Conservation (phyloP, 2,888 invertebrate genomes). For the Odontocerum albicorne region DNA sequence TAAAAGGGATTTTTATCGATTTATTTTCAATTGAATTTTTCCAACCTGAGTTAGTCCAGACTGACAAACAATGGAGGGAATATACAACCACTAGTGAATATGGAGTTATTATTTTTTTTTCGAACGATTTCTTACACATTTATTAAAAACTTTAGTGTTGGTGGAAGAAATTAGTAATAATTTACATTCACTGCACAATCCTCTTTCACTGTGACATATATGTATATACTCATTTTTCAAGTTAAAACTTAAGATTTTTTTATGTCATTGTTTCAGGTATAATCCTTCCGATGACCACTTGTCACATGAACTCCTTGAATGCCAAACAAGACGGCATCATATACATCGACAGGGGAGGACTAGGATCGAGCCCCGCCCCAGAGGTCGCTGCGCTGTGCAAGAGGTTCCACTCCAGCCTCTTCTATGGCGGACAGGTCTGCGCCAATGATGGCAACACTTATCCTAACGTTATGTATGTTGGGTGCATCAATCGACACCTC, state of each 20-base stretch:
- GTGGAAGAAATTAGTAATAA: no score
- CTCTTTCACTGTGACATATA: no score
- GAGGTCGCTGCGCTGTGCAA: conserved; percentile 14
- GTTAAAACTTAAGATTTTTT: background rate
- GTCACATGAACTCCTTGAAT: background rate
- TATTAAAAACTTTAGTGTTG: no score
- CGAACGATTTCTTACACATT: no score
- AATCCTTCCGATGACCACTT: background rate
- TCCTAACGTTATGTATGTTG: conserved; percentile 34
- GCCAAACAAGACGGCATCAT: conserved; percentile 20
- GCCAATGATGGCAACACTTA: conserved; percentile 37
- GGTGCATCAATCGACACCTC: conserved; percentile 33
- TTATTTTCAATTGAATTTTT: no score
- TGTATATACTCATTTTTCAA: background rate
- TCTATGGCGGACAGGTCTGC: conserved; percentile 36
- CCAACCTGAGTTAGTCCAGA: no score
- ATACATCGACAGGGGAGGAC: conserved; percentile 10
- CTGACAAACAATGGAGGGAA: no score
- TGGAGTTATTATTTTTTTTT: no score
- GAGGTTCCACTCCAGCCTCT: conserved; percentile 10
- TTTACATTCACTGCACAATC: no score
- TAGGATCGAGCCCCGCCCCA: background rate
- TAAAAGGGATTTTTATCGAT: no score
- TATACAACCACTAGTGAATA: no score
- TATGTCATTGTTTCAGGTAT: background rate